Evolutionary conservation across 2,113 vertebrate species (phyloP).

Genomic region (Brachyhypopomus gauderio): DNA sequence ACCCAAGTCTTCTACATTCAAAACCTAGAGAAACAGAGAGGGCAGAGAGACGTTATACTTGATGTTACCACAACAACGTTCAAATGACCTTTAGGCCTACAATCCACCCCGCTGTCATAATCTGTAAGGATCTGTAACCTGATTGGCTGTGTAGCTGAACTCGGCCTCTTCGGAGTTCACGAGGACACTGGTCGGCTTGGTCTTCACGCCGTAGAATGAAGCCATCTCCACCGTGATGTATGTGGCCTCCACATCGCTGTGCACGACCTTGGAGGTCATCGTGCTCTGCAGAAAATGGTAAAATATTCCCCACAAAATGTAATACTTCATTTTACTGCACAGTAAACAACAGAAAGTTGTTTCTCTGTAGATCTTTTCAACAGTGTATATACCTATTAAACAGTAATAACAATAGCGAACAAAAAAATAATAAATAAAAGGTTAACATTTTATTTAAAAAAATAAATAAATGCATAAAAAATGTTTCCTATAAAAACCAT

Average conservation of each 20-base stretch:
- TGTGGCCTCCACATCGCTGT: slow-evolving; percentile 67
- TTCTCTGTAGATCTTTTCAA: no score
- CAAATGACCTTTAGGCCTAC: no score
- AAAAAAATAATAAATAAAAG: no score
- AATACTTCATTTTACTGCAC: no score
- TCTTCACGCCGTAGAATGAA: slow-evolving; percentile 79
- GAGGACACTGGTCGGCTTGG: slow-evolving; percentile 72
- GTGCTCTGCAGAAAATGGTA: slow-evolving; percentile 67
- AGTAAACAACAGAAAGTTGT: no score
- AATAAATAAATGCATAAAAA: no score
- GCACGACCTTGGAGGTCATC: slow-evolving; percentile 80
- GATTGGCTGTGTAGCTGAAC: slow-evolving; percentile 78
- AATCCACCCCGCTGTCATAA: not conserved
- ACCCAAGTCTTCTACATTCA: slow-evolving; percentile 72
- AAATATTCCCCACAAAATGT: not conserved
- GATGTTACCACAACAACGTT: not conserved
- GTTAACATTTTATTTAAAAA: no score
- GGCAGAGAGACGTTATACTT: not conserved
- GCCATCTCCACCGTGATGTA: slow-evolving; percentile 72
- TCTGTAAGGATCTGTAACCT: slow-evolving; percentile 66
- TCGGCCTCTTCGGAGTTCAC: slow-evolving; percentile 77
- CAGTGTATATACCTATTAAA: no score
- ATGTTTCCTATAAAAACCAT: no score
- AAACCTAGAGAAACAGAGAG: slow-evolving; percentile 68
- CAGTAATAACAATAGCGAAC: no score